phyloP scores from a whole-genome alignment of 2,113 vertebrate genomes.

The Albula glossodonta region DNA sequence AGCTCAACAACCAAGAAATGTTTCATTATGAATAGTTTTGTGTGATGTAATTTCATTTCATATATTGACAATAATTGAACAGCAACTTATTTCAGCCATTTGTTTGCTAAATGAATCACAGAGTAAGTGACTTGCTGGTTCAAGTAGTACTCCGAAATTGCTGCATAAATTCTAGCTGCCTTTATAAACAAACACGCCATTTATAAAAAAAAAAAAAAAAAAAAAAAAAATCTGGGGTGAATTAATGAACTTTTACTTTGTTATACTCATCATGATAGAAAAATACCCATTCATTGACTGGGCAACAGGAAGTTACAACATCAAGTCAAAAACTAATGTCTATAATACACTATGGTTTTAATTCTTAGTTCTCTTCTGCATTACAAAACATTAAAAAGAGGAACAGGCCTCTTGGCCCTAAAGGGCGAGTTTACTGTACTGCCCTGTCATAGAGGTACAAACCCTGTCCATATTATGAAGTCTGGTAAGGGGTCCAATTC shows the following conservation, averaged over 20 bases:
- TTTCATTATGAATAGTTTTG: neutral
- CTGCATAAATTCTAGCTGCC: neutral
- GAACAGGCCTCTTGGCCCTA: neutral
- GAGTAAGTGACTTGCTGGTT: neutral
- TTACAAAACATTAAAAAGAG: neutral
- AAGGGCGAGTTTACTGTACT: neutral
- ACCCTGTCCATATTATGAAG: constrained; percentile 99
- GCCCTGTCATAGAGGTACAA: constrained; percentile 46
- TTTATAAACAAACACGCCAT: too few relatives aligned
- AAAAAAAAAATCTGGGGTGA: too few relatives aligned
- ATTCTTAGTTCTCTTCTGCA: neutral
- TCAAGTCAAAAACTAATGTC: too few relatives aligned
- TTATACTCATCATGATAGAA: neutral
- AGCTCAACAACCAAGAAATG: neutral
- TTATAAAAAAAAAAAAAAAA: too few relatives aligned
- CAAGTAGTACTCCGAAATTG: neutral
- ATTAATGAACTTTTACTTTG: too few relatives aligned
- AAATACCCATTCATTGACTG: neutral
- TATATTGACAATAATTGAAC: neutral
- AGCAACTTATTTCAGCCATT: neutral
- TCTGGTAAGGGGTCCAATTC: constrained; percentile 70
- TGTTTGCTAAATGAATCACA: neutral
- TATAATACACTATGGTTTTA: neutral
- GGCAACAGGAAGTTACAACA: neutral
- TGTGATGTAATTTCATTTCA: neutral